phyloP scores from a whole-genome alignment of 2,888 invertebrate genomes.

The Schizaphis graminum region DNA sequence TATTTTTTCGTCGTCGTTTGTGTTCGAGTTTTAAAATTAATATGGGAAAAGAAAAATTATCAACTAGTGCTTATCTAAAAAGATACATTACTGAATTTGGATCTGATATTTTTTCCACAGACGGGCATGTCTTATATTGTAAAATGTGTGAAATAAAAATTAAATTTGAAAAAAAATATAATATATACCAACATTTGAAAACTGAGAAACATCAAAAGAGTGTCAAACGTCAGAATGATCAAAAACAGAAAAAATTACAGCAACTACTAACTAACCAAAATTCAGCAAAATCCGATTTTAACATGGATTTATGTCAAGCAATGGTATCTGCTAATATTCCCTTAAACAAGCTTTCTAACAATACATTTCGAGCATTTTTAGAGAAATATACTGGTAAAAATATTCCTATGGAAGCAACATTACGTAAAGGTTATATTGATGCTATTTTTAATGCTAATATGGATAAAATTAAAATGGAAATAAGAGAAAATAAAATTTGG shows the following conservation, averaged over 20 bases:
- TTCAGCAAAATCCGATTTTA: conserved; percentile 28
- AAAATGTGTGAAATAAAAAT: conserved; percentile 35
- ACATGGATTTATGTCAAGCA: conserved; percentile 41
- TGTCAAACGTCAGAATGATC: conserved; percentile 25
- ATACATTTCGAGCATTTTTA: conserved; percentile 43
- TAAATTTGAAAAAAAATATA: conserved; percentile 6
- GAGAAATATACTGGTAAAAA: conserved; percentile 42
- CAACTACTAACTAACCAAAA: conserved; percentile 22
- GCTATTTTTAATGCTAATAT: conserved; percentile 32
- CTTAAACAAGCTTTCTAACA: conserved; percentile 32
- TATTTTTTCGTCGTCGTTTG: conserved; percentile 15
- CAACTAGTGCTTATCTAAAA: conserved; percentile 35
- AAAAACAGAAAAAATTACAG: conserved; percentile 14
- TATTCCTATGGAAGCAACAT: conserved; percentile 28
- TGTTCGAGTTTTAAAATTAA: not conserved
- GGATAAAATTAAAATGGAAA: conserved; percentile 40
- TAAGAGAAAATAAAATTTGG: conserved; percentile 31
- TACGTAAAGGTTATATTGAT: conserved; percentile 19
- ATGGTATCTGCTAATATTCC: conserved; percentile 31
- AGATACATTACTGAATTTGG: conserved; percentile 32
- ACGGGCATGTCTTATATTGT: conserved; percentile 6
- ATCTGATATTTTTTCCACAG: conserved; percentile 20
- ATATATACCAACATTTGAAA: not conserved
- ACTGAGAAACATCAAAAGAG: conserved; percentile 18
- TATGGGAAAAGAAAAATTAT: conserved; percentile 36